phyloP scores from a whole-genome alignment of 1,140 invertebrate species.

The Acromyrmex heyeri region DNA sequence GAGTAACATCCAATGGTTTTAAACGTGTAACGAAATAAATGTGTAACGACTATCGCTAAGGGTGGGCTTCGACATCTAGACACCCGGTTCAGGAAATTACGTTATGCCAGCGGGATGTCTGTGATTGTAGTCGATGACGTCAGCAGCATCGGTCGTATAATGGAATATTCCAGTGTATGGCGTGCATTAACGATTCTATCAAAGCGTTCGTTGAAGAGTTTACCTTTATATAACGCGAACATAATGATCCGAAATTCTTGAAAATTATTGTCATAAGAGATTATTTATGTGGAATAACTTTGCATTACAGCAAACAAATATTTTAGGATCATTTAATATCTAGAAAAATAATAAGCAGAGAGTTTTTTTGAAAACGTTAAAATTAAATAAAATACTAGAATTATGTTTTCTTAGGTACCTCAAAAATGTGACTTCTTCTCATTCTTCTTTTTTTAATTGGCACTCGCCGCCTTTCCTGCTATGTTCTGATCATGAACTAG shows the following conservation, averaged over 20 bases:
- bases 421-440: too few relatives aligned
- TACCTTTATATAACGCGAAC: slow-evolving; percentile 9
- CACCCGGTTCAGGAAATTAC: slow-evolving; percentile 65
- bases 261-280: neutral
- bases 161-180: slow-evolving; percentile 48
- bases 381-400: neutral
- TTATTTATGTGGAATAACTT: neutral
- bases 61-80: slow-evolving; percentile 59
- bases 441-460: too few relatives aligned
- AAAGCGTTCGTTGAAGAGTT: slow-evolving; percentile 28
- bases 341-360: neutral
- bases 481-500: too few relatives aligned
- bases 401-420: neutral
- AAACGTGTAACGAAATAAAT: slow-evolving; percentile 65
- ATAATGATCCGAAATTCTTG: neutral
- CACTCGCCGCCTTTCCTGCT: too few relatives aligned
- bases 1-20: slow-evolving; percentile 54
- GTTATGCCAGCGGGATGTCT: slow-evolving; percentile 59
- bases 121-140: slow-evolving; percentile 57
- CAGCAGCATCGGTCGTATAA: slow-evolving; percentile 49
- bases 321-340: neutral
- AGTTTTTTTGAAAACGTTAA: neutral
- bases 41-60: slow-evolving; percentile 33
- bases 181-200: slow-evolving; percentile 30
- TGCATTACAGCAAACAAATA: neutral